Conservation (phyloP, 2,113 vertebrate genomes). For the Burhinus bistriatus region DNA sequence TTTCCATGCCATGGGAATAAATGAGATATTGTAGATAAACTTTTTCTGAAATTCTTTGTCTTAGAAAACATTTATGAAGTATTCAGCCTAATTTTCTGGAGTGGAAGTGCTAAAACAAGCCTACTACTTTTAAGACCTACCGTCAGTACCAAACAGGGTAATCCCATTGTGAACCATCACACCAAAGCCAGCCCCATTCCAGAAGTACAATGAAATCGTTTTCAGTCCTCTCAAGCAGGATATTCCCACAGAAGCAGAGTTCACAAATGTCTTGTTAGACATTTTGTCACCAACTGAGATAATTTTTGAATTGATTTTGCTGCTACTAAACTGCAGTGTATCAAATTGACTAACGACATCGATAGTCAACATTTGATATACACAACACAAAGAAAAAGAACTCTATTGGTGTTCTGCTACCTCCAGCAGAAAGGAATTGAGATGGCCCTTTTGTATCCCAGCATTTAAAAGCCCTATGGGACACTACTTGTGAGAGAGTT, state of each 20-base stretch:
- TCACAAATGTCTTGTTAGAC: not conserved
- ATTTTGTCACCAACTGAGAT: not conserved
- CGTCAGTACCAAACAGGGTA: not conserved
- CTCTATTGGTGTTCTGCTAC: not conserved
- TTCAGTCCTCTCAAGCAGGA: not conserved
- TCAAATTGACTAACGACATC: not conserved
- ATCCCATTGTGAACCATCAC: rapidly evolving
- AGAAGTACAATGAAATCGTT: too few species aligned
- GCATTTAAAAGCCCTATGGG: not conserved
- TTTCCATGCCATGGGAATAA: not conserved
- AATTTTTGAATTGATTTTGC: not conserved
- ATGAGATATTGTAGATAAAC: not conserved
- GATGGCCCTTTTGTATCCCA: not conserved
- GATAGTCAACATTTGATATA: not conserved
- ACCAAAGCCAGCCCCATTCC: not conserved
- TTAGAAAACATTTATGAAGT: not conserved
- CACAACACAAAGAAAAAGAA: not conserved
- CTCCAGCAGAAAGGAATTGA: not conserved
- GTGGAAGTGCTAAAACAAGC: not conserved
- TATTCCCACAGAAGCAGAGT: not conserved
- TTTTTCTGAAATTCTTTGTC: not conserved
- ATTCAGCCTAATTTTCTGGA: not conserved
- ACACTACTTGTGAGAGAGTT: not conserved
- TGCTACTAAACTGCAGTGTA: not conserved
- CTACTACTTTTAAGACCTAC: not conserved